Conservation (phyloP, 2,113 vertebrate species). For the Poeciliopsis prolifica region DNA sequence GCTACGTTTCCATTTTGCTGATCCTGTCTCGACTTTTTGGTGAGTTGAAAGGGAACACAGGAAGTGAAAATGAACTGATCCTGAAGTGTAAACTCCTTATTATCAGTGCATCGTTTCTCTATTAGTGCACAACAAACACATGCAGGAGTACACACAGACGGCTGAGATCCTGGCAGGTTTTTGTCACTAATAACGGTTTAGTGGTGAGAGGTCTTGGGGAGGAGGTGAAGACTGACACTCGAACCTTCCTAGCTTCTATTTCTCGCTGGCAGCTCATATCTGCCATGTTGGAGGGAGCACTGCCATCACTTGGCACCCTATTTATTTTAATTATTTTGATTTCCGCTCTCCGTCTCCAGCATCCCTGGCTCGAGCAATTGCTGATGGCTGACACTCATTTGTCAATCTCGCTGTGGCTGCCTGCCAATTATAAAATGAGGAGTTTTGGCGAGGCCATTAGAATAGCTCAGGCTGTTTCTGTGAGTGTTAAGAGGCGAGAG, state of each 20-base stretch:
- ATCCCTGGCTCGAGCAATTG: constrained; percentile 63
- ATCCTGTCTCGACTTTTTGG: constrained; percentile 15
- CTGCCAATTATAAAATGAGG: constrained; percentile 81
- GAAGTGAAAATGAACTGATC: constrained; percentile 42
- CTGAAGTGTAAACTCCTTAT: constrained; percentile 50
- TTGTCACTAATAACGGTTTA: constrained; percentile 68
- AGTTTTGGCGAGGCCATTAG: constrained; percentile 79
- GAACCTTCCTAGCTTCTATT: constrained; percentile 29
- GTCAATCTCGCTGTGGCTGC: constrained; percentile 73
- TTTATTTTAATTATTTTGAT: constrained; percentile 85
- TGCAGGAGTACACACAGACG: background rate
- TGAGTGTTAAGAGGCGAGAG: constrained; percentile 63
- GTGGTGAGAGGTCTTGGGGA: constrained; percentile 61
- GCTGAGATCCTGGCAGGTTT: constrained; percentile 53
- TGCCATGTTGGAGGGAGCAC: constrained; percentile 64
- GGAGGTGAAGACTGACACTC: constrained; percentile 64
- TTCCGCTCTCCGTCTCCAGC: constrained; percentile 68
- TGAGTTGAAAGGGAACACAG: constrained; percentile 14
- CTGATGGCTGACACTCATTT: constrained; percentile 81
- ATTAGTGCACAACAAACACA: constrained; percentile 23
- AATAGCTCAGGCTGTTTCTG: constrained; percentile 65
- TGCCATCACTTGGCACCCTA: constrained; percentile 76
- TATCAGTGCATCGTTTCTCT: constrained; percentile 38
- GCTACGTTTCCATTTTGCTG: constrained; percentile 17
- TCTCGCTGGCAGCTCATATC: constrained; percentile 51